Base-by-base conservation (phyloP, 2,797 vertebrate species). In the Anniella stebbinsi region DNA sequence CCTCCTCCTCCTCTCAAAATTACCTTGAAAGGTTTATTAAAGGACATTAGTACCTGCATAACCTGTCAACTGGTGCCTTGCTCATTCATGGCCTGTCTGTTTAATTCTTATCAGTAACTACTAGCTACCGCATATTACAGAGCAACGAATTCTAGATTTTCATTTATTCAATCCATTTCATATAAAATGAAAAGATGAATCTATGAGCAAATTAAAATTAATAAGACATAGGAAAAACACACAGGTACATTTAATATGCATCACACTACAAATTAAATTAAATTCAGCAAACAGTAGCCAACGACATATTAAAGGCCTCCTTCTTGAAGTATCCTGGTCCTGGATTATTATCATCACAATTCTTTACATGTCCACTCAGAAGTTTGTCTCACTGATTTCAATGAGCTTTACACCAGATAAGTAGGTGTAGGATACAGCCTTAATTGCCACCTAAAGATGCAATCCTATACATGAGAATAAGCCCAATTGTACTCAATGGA, bases 21-120 rank as follows among this genome's bases (percentile, higher is more conserved):
- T 96, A 92, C 95, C 92, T 94, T 95, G 90, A 90, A 88, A 93
- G 93, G 84, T 94, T 95, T 94, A 89, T 93, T 89, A 94, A 93
- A 89, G 88, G 94, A 94, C 93, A 92, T 92, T 93, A 94, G 90
- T 78, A 90, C 36, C 87, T 88, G 84, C 45, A 91, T 95, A 96
- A 93, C 88, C 69, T 30, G 93, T 91, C 86, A 91, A 81, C 84
- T 92, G 94, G 88, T 86, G 48, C 78, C 89, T 87, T 89, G 36
- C 73, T 92, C 92, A 87, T 63, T 83, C 93, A 92, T 88, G 80
- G 72, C 87, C 87, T 91, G 51, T 11, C 81, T 88, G 87, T 85
- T 95, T 93, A 91, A 95, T 92, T 95, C 85, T 89, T 85, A 86
- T 81, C 94, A 92, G 94, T 94, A 95, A 92, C 80, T 66, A 80